Base-by-base conservation (phyloP, 1,140 invertebrate genomes). In the Trichomalopsis sarcophagae region DNA sequence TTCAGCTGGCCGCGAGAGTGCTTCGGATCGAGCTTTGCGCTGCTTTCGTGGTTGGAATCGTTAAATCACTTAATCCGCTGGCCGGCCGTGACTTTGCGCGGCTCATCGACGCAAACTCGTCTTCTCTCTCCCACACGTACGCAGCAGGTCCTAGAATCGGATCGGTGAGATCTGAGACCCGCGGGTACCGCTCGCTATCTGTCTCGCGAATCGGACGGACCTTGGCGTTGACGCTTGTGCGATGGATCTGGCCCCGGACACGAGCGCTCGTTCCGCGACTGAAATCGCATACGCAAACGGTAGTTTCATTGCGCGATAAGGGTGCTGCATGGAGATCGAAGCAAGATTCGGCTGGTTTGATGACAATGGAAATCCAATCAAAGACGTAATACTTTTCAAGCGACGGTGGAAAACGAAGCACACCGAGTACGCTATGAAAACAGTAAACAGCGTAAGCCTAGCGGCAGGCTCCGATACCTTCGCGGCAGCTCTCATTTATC, bases 231-330 rank as follows among this genome's bases (percentile, higher is more conserved):
- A 33, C 44, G 80, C 68, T 66, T 62, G 33, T 36, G 27, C 27
- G 74, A 83, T 77, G 55, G 23, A 74, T 1, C 27, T 27, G 40
- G 73, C 10, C 23, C 36, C 2, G 21, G 33, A 36, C 36, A 14
- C 79, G 36, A 21, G 23, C 69, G 21, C 17, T 62, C 55, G 7
- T 62, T 62, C 55, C 17, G 21, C 17, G 5, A 55, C 33, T 84
- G 74, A 78, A 77, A 77, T 83, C 82, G 55, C 74, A 77, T 77
- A 69, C 74, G 74, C 55, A 77, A 84, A 84, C 82, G 82, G 82
- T 84, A 84, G 82, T 84, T 84, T 78, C 78, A 78, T 47, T 50
- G 40, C 62, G n/a, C 74, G 82, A 78, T 77, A 77, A 78, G 73
- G 44, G 81, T 33, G 81, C 50, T 81, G 40, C 0, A 74, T 69